A percentile compares a stretch with the other conserved stretches of the same genome.
These are phyloP conservation scores for Clistopyga incitator DNA, from an alignment of 2,888 invertebrate genomes.

Conservation along the genomic window DNA sequence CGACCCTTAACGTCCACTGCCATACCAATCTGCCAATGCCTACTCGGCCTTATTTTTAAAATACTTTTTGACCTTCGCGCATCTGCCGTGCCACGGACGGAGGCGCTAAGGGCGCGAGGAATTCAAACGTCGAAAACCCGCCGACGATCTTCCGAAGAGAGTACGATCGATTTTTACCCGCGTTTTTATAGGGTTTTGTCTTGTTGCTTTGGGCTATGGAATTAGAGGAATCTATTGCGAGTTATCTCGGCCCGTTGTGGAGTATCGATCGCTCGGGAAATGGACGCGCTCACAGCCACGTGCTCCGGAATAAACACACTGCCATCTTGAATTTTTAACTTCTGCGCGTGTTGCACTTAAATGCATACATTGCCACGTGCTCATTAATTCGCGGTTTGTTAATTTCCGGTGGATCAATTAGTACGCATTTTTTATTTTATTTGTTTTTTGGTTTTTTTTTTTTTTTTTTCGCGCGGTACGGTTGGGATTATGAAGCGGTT, in stretches of 20 bases:
- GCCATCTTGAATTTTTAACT: slow-evolving; percentile 35
- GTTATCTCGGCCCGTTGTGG: not conserved
- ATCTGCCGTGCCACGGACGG: slow-evolving; percentile 79
- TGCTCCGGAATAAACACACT: slow-evolving; percentile 39
- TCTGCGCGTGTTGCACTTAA: slow-evolving; percentile 1
- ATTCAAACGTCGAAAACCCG: slow-evolving; percentile 75
- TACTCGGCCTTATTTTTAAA: slow-evolving; percentile 83
- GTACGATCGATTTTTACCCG: too few relatives aligned
- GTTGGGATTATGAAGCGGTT: too few relatives aligned
- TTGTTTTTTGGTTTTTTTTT: too few relatives aligned
- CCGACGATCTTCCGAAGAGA: too few relatives aligned
- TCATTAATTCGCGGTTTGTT: not conserved
- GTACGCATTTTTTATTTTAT: not conserved
- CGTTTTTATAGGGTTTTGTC: too few relatives aligned
- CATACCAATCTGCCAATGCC: slow-evolving; percentile 84
- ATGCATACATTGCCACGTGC: not conserved
- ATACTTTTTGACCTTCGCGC: slow-evolving; percentile 84
- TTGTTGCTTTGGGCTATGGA: not conserved
- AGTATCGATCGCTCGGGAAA: not conserved
- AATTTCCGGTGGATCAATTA: not conserved
- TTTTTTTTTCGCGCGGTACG: too few relatives aligned
- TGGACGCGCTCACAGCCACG: not conserved
- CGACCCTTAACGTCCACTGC: slow-evolving; percentile 91
- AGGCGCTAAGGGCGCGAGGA: slow-evolving; percentile 79
- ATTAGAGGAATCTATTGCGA: not conserved